phyloP scores from a whole-genome alignment of 2,888 invertebrate species.

The Cheilosia urbana region DNA sequence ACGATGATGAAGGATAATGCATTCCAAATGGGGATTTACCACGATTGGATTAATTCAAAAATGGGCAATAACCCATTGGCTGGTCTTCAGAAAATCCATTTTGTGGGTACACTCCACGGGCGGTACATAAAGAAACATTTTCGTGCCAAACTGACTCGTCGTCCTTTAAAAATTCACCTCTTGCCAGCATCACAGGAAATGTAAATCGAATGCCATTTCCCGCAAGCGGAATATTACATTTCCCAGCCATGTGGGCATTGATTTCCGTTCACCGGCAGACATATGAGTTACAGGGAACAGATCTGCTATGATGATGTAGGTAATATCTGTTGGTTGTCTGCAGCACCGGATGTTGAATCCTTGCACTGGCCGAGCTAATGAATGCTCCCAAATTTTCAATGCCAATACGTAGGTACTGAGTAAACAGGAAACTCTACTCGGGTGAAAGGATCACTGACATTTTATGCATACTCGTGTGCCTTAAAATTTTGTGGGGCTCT shows the following conservation, averaged over 20 bases:
- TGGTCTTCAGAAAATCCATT: too few species aligned
- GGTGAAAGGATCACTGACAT: not conserved
- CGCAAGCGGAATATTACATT: constrained; percentile 30
- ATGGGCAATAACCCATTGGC: not conserved
- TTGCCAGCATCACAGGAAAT: constrained; percentile 7
- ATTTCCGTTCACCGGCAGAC: constrained; percentile 8
- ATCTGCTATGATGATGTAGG: not conserved
- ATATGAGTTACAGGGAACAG: not conserved
- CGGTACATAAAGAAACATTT: too few species aligned
- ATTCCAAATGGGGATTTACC: constrained; percentile 3
- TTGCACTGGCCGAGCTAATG: constrained; percentile 20
- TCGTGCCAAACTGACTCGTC: too few species aligned
- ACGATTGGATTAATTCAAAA: constrained; percentile 1
- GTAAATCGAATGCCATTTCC: constrained; percentile 36
- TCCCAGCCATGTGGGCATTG: not conserved
- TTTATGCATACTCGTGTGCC: not conserved
- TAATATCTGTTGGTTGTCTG: constrained; percentile 18
- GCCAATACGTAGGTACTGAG: not conserved
- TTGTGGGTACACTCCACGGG: too few species aligned
- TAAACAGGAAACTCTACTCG: not conserved
- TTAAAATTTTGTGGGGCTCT: constrained; percentile 1
- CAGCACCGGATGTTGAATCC: constrained; percentile 6
- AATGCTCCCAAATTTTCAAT: constrained; percentile 1
- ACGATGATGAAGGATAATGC: constrained; percentile 1
- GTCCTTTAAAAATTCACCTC: not conserved